Percentiles rank a stretch among this genome's conserved stretches.
phyloP scores from a whole-genome alignment of 2,797 vertebrate genomes.

The Sebastiscus albofasciatus region DNA sequence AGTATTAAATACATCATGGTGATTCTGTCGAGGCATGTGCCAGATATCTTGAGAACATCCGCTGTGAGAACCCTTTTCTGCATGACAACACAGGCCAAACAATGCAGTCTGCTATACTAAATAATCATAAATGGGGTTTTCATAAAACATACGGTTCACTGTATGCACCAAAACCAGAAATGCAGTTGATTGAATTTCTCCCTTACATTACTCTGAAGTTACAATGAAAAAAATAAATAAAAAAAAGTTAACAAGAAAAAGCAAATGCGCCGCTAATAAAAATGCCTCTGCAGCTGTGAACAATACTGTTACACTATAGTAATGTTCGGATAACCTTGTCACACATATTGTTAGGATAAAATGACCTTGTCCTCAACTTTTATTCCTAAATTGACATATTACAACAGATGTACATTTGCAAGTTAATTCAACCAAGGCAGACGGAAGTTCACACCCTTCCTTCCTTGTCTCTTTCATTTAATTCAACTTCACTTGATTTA shows the following conservation, averaged over 20 bases:
- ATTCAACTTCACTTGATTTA: constrained; percentile 39
- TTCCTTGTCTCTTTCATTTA: constrained; percentile 20
- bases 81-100: constrained; percentile 37
- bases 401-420: background rate
- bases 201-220: constrained; percentile 10
- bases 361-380: constrained; percentile 5
- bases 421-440: background rate
- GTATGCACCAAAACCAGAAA: background rate
- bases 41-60: constrained; percentile 36
- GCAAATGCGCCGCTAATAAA: background rate
- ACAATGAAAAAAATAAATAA: constrained; percentile 1
- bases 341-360: background rate
- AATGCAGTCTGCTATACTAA: constrained; percentile 7
- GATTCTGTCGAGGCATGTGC: constrained; percentile 10
- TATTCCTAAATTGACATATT: background rate
- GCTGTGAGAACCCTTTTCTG: constrained; percentile 25
- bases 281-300: background rate
- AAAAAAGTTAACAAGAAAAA: background rate
- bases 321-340: background rate
- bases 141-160: background rate
- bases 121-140: constrained; percentile 3
- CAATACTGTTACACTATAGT: background rate
- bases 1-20: constrained; percentile 18
- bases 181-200: constrained; percentile 6
- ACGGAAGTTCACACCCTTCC: constrained; percentile 19